phyloP scores from a whole-genome alignment of 2,113 vertebrate genomes.

The Calidris pygmaea region DNA sequence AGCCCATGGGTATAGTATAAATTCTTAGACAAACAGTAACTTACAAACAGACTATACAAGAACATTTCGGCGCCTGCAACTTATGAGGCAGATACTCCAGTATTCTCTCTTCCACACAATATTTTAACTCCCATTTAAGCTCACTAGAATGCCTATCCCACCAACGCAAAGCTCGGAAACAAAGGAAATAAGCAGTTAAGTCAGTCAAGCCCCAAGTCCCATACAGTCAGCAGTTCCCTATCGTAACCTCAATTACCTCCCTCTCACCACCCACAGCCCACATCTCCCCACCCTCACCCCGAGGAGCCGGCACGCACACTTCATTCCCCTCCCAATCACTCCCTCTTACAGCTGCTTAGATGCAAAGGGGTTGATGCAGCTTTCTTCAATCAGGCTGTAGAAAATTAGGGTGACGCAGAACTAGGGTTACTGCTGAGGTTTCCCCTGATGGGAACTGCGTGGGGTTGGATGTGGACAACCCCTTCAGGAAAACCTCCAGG shows the following conservation, averaged over 20 bases:
- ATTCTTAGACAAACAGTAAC: neutral
- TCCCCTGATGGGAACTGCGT: neutral
- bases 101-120: neutral
- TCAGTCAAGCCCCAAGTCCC: neutral
- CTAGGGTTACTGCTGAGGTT: neutral
- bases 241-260: neutral
- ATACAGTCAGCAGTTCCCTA: neutral
- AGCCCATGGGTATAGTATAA: neutral
- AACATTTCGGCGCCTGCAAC: neutral
- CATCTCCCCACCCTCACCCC: neutral
- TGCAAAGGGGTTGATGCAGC: neutral
- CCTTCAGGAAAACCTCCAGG: neutral
- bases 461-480: neutral
- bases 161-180: neutral
- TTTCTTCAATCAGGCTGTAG: neutral
- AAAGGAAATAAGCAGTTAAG: neutral
- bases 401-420: neutral
- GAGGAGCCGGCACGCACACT: neutral
- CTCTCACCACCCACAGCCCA: neutral
- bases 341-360: neutral
- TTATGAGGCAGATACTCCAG: neutral
- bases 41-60: neutral
- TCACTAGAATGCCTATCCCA: neutral
- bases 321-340: neutral
- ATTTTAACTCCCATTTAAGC: neutral